These are phyloP conservation scores for Tachysurus vachellii DNA, from an alignment of 2,113 vertebrate species.

Conservation along the genomic window DNA sequence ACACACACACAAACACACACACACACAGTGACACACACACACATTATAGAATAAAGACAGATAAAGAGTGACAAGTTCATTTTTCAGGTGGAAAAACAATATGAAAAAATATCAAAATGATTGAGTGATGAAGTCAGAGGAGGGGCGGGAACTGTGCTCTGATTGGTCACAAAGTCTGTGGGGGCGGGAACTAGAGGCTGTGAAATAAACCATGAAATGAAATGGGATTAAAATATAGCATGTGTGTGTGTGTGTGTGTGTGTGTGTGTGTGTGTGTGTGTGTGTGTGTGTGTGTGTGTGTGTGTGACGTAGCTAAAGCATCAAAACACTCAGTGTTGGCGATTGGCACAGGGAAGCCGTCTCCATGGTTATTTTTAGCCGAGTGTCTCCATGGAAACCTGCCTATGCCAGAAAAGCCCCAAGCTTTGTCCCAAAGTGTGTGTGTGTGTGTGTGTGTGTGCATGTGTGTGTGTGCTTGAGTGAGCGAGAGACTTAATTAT, in stretches of 20 bases:
- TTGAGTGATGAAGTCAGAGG: neutral
- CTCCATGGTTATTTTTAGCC: constrained; percentile 58
- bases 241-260: constrained; percentile 22
- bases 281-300: neutral
- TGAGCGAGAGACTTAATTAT: neutral
- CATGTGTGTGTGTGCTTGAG: no score
- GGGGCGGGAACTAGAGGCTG: neutral
- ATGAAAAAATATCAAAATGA: neutral
- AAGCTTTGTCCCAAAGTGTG: constrained; percentile 36
- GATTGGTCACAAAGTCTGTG: neutral
- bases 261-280: constrained; percentile 31
- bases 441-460: constrained; percentile 38
- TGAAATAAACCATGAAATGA: neutral
- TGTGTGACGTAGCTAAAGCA: constrained; percentile 41
- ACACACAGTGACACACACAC: constrained; percentile 17
- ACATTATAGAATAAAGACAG: constrained; percentile 14
- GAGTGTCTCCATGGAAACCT: constrained; percentile 64
- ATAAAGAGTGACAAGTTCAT: neutral
- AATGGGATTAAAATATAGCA: neutral
- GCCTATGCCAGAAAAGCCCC: constrained; percentile 47
- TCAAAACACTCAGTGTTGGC: constrained; percentile 41
- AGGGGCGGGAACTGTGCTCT: neutral
- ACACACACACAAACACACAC: constrained; percentile 6
- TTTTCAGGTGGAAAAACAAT: neutral
- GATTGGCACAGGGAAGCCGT: constrained; percentile 52